Base-by-base conservation (phyloP, 1,140 invertebrate species). In the Chlorops oryzae region DNA sequence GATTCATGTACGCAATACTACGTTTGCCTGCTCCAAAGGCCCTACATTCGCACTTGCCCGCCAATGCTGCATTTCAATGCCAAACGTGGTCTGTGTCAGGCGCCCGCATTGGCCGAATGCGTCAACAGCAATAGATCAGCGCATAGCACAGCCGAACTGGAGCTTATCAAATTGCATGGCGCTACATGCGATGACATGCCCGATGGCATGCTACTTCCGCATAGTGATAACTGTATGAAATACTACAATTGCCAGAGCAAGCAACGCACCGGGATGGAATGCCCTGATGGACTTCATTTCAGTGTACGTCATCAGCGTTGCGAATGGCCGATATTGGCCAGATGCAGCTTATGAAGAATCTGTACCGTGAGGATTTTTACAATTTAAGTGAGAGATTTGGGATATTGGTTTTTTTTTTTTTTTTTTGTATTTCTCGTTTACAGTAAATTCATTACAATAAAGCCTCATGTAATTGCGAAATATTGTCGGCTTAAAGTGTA, bases 201-300 rank as follows among this genome's bases (percentile, higher is more conserved):
- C 55, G 5, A 9, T 62, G 57, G 59, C 28, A 55, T 55, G 3
- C 50, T 63, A 6, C 51, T 60, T 2, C 51, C 63, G 4, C 52
- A 68, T 47, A 32, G 35, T 1, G 42, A 39, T 2, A 61, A 69
- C 28, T 69, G 65, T 28, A 40, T 52, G 12, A 63, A 63, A n/a
- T 69, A 66, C 27, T 48, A 66, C 37, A 54, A 61, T 2, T 69
- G 65, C 45, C 56, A 52, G 40, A 62, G 64, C 7, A 55, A 50
- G 56, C 54, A 62, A 52, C 58, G 60, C 25, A 27, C 63, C 23
- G 55, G 56, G 12, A 64, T 69, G 58, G 51, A 61, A 41, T 69
- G 65, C 41, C 65, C 65, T 5, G n/a, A 12, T 13, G 65, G 65
- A 3, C 43, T 66, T 24, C 65, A 69, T 43, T 69, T 66, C n/a